phyloP scores from a whole-genome alignment of 2,113 vertebrate species.

The Pica pica region DNA sequence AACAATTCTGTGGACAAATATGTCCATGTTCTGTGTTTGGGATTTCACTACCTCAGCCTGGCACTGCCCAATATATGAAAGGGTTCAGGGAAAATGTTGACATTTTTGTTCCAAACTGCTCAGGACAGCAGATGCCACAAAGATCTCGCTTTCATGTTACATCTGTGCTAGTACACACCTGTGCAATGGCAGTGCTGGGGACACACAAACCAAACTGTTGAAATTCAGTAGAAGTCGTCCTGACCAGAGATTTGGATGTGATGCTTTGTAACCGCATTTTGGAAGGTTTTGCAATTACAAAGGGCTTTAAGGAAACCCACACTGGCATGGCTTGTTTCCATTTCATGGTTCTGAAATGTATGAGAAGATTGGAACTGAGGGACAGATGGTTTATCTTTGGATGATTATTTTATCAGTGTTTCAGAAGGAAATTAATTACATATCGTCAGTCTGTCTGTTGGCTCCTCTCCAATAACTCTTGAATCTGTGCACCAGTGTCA shows the following conservation, averaged over 20 bases:
- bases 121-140: neutral
- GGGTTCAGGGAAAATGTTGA: neutral
- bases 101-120: neutral
- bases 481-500: neutral
- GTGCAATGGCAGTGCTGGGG: neutral
- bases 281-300: neutral
- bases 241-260: neutral
- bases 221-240: neutral
- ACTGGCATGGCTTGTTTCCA: no score
- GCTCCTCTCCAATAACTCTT: neutral
- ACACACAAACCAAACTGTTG: neutral
- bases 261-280: neutral
- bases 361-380: neutral
- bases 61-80: neutral
- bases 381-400: neutral
- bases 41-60: neutral
- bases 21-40: neutral
- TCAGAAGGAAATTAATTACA: neutral
- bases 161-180: neutral
- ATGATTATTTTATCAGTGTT: neutral
- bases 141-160: rapidly evolving
- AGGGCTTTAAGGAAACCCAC: neutral
- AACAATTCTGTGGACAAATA: neutral
- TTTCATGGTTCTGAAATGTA: neutral
- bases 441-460: neutral